Evolutionary conservation across 2,797 vertebrate species (phyloP).

Genomic region (Gambusia yucatana): DNA sequence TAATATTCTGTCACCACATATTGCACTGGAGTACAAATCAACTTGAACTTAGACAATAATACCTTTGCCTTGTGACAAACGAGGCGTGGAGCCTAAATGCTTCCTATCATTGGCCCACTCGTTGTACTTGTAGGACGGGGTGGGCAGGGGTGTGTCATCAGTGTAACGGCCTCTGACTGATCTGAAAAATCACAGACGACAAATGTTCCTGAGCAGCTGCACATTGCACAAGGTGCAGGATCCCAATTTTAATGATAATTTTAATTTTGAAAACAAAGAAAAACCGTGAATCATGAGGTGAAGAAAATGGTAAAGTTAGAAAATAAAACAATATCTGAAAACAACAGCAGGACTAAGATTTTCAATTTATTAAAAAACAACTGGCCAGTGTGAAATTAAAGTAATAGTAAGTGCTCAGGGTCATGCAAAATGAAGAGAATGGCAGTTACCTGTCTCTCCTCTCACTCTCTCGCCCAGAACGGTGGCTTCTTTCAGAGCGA

Average conservation of each 20-base stretch:
- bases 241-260: background rate
- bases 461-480: slow-evolving; percentile 85
- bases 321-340: background rate
- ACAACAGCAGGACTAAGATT: background rate
- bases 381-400: background rate
- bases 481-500: slow-evolving; percentile 85
- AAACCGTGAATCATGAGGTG: background rate
- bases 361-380: background rate
- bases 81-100: slow-evolving; percentile 92
- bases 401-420: background rate
- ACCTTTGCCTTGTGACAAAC: slow-evolving; percentile 96
- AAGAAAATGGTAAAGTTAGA: background rate
- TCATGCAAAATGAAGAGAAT: background rate
- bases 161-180: slow-evolving; percentile 88
- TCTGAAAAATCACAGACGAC: slow-evolving; percentile 71
- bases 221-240: background rate
- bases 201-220: background rate
- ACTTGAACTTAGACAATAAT: background rate
- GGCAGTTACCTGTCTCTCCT: slow-evolving; percentile 82
- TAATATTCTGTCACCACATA: background rate
- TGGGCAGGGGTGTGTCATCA: slow-evolving; percentile 92
- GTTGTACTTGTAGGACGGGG: slow-evolving; percentile 97
- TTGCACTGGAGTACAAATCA: background rate
- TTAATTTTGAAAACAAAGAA: background rate
- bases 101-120: slow-evolving; percentile 97